phyloP scores from a whole-genome alignment of 1,140 invertebrate genomes.

The Aphelinus atriplicis region DNA sequence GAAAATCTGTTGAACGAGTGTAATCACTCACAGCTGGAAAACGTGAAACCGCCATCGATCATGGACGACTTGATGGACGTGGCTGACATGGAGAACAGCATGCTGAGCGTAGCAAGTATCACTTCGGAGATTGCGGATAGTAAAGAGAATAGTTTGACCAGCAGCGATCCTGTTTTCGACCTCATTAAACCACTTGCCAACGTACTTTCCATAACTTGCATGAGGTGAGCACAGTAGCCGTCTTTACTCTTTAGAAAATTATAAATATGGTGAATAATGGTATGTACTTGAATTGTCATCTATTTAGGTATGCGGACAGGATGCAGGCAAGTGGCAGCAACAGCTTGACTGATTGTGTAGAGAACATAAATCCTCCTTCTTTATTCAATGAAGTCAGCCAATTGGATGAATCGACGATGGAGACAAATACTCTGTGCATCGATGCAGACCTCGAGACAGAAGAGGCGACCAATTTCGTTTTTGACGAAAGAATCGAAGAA shows the following conservation, averaged over 20 bases:
- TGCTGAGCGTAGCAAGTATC: slow-evolving; percentile 86
- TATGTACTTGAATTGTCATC: not conserved
- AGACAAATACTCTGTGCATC: slow-evolving; percentile 68
- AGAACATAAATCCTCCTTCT: slow-evolving; percentile 73
- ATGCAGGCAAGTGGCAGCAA: slow-evolving; percentile 59
- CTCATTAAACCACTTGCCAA: slow-evolving; percentile 61
- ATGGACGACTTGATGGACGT: slow-evolving; percentile 79
- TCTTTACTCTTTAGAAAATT: not conserved
- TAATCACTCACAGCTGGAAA: slow-evolving; percentile 75
- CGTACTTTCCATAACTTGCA: slow-evolving; percentile 58
- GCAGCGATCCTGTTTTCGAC: slow-evolving; percentile 57
- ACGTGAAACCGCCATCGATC: slow-evolving; percentile 83
- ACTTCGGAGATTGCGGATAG: slow-evolving; percentile 78
- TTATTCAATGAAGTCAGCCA: slow-evolving; percentile 72
- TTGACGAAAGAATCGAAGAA: slow-evolving; percentile 54
- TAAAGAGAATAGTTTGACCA: slow-evolving; percentile 55
- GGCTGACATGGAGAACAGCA: slow-evolving; percentile 78
- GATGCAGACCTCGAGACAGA: slow-evolving; percentile 66
- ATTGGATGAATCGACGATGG: slow-evolving; percentile 70
- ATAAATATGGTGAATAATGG: not conserved
- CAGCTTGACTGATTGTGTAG: slow-evolving; percentile 70
- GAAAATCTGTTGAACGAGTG: slow-evolving; percentile 71
- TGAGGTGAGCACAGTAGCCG: slow-evolving; percentile 43
- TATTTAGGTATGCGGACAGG: slow-evolving; percentile 52
- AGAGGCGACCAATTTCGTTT: slow-evolving; percentile 45